Conservation (phyloP, 1,140 invertebrate genomes). For the Lerema accius region DNA sequence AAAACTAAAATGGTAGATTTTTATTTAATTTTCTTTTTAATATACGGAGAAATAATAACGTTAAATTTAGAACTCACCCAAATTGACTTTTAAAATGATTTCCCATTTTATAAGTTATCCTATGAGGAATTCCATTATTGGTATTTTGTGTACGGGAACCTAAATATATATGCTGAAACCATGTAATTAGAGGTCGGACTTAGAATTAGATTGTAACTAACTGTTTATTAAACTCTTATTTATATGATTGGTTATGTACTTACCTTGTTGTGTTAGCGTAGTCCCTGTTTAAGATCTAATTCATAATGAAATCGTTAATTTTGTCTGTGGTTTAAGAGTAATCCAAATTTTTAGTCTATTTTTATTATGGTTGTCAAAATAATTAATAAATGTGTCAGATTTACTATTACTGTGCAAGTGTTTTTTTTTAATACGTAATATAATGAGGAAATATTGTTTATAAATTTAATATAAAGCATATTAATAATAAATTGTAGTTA, state of each 20-base stretch:
- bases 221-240: slow-evolving; percentile 53
- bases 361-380: slow-evolving; percentile 22
- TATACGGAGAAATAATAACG: too few species aligned
- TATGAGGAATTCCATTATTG: slow-evolving; percentile 1
- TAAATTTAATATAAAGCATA: slow-evolving; percentile 7
- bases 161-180: slow-evolving; percentile 3
- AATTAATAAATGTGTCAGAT: slow-evolving; percentile 21
- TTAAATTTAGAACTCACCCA: too few species aligned
- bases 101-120: too few species aligned
- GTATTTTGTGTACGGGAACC: slow-evolving; percentile 18
- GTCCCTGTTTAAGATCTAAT: slow-evolving; percentile 51
- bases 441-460: slow-evolving; percentile 13
- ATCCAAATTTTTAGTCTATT: slow-evolving; percentile 22
- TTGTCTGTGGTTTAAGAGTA: slow-evolving; percentile 24
- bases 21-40: too few species aligned
- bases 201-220: slow-evolving; percentile 75
- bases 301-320: slow-evolving; percentile 49
- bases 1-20: too few species aligned
- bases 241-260: slow-evolving; percentile 76
- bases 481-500: slow-evolving; percentile 10
- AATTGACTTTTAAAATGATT: too few species aligned
- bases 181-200: slow-evolving; percentile 37
- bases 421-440: slow-evolving; percentile 19
- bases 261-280: slow-evolving; percentile 58
- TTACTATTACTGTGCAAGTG: slow-evolving; percentile 12